Conservation (phyloP, 2,113 vertebrate genomes). For the Myotis brandtii region DNA sequence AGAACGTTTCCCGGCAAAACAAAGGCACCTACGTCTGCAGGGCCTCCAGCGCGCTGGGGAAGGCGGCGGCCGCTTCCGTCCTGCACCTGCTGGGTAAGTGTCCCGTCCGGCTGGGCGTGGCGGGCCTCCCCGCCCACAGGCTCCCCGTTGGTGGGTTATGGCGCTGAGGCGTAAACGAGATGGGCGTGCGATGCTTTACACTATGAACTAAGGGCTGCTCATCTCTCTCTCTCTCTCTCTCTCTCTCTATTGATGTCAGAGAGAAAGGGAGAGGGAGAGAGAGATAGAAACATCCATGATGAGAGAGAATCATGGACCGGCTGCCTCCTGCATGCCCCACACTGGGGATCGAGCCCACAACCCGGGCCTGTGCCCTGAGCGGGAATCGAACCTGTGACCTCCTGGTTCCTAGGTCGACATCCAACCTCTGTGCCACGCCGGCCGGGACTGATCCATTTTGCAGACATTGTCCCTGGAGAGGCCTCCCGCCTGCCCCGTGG, state of each 20-base stretch:
- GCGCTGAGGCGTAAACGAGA: background rate
- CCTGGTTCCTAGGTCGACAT: no score
- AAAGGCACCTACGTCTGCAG: conserved; percentile 90
- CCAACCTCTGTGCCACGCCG: no score
- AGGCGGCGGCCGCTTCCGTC: conserved; percentile 83
- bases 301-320: no score
- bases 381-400: no score
- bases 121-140: background rate
- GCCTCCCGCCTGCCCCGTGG: background rate
- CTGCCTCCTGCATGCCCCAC: no score
- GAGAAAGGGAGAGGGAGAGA: no score
- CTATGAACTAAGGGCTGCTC: background rate
- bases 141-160: background rate
- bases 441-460: background rate
- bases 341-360: no score
- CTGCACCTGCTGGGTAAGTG: conserved; percentile 88
- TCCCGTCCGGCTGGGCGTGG: background rate
- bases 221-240: no score
- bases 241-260: no score
- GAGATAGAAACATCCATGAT: no score
- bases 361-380: no score
- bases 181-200: background rate
- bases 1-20: conserved; percentile 86
- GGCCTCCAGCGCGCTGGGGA: conserved; percentile 89
- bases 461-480: background rate